These are phyloP conservation scores for Galemys pyrenaicus DNA, from an alignment of 2,113 vertebrate species.

Conservation along the genomic window DNA sequence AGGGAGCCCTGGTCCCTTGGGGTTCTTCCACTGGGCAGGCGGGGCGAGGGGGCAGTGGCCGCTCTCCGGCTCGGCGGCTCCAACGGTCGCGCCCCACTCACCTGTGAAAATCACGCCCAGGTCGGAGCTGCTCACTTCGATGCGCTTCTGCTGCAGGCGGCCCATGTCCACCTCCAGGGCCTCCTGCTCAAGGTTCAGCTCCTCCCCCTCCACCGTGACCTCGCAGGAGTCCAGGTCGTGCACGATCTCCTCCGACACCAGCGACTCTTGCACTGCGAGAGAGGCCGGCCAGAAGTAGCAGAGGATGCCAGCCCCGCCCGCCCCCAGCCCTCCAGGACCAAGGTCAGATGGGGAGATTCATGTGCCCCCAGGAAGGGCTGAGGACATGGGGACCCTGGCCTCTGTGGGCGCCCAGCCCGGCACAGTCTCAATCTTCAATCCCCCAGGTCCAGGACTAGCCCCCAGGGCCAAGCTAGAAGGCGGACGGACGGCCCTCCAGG, in stretches of 20 bases:
- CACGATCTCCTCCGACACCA: constrained; percentile 98
- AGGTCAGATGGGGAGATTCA: rapidly evolving
- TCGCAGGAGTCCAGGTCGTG: constrained; percentile 98
- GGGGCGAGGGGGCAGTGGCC: too few relatives aligned
- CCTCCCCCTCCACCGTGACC: constrained; percentile 93
- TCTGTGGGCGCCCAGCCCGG: too few relatives aligned
- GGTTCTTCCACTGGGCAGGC: too few relatives aligned
- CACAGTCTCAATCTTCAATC: too few relatives aligned
- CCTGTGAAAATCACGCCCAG: constrained; percentile 94
- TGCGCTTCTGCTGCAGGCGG: constrained; percentile 91
- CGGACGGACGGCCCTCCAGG: rapidly evolving
- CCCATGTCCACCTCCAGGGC: constrained; percentile 93
- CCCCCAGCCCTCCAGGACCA: not conserved
- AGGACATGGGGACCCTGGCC: rapidly evolving
- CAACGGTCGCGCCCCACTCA: constrained; percentile 61
- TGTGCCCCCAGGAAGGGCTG: not conserved
- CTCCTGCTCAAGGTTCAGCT: constrained; percentile 94
- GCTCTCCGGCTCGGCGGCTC: too few relatives aligned
- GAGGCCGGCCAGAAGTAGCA: rapidly evolving
- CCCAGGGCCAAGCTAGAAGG: not conserved
- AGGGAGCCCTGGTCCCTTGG: too few relatives aligned
- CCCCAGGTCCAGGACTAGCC: not conserved
- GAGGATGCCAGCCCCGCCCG: not conserved
- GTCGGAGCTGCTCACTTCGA: constrained; percentile 94
- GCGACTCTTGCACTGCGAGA: constrained; percentile 94